Evolutionary conservation across 2,888 invertebrate species (phyloP), one percentile per base, ranked within the genome.

Genomic region (Drosophila suboccidentalis): DNA sequence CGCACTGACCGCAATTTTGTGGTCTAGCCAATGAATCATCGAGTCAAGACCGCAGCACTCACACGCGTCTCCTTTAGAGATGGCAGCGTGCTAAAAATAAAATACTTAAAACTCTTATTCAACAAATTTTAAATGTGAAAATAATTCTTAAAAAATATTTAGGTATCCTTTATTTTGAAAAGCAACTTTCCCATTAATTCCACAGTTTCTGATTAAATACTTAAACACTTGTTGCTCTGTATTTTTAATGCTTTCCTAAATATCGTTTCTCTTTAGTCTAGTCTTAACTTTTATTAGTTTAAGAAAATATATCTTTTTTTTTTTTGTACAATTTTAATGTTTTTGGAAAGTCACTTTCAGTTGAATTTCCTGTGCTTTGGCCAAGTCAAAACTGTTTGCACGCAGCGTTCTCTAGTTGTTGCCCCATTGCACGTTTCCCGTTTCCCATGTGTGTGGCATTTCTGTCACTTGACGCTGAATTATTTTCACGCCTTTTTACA

Each of bases 401-500:
- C 44, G 44, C 38, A 38, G 46, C 59, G 66, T 63, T 75, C 75
- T 71, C 76, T 75, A 71, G 39, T 39, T 43, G 9, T 57, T 49
- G 36, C 46, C 55, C 11, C 39, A 26, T 15, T 66, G 47, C 57
- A 17, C 26, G 70, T 50, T 55, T 53, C 70, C 34, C 51, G 64
- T 54, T 51, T 43, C 29, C 17, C 41, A 29, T 46, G 38, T 53
- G 85, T 87, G 86, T 87, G 86, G 86, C 89, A 87, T 88, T 87
- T 87, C 87, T 87, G 86, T 88, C 86, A 87, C 86, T 87, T 87
- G 87, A 87, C 84, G 86, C 87, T 89, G 86, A 87, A 88, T 87
- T 87, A 89, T 87, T 87, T 87, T 87, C 86, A 88, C 86, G 86
- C 86, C 86, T 88, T 87, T 87, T 87, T 87, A 89, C 89, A 89